These are phyloP conservation scores for Camptogramma bilineatum DNA, from an alignment of 2,888 invertebrate species.

Conservation along the genomic window DNA sequence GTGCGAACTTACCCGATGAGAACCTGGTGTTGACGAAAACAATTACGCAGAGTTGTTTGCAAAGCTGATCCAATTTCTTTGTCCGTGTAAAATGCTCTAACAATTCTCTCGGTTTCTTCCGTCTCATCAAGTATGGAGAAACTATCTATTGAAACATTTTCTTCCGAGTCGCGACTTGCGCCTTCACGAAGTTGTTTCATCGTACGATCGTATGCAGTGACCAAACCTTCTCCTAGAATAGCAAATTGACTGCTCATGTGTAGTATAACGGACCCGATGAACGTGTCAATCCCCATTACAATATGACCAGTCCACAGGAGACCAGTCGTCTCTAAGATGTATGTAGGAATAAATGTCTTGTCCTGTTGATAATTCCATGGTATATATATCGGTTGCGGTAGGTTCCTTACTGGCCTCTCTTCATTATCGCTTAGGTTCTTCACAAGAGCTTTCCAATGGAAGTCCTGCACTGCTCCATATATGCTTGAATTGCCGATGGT, in stretches of 20 bases:
- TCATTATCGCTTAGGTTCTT: constrained; percentile 60
- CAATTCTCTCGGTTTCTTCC: constrained; percentile 57
- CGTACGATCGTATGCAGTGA: constrained; percentile 70
- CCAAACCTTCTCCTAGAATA: constrained; percentile 70
- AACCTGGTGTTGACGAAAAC: constrained; percentile 75
- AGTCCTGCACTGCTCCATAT: constrained; percentile 72
- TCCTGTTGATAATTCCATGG: constrained; percentile 78
- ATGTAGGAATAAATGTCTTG: constrained; percentile 66
- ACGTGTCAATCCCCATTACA: constrained; percentile 78
- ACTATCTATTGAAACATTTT: not conserved
- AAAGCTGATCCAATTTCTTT: constrained; percentile 66
- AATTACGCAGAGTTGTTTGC: constrained; percentile 61
- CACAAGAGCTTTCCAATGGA: constrained; percentile 68
- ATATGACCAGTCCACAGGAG: constrained; percentile 80
- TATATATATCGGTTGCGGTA: constrained; percentile 78
- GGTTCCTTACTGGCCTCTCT: constrained; percentile 59
- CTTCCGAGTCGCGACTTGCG: not conserved
- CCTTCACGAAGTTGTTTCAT: constrained; percentile 55
- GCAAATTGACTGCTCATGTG: constrained; percentile 78
- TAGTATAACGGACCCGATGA: constrained; percentile 75
- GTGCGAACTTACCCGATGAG: constrained; percentile 64
- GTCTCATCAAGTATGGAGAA: constrained; percentile 28
- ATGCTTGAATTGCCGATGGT: constrained; percentile 74
- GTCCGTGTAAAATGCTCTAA: constrained; percentile 56
- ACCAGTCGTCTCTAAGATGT: constrained; percentile 72